Base-by-base conservation (phyloP, 2,113 vertebrate species). In the Zingel zingel region DNA sequence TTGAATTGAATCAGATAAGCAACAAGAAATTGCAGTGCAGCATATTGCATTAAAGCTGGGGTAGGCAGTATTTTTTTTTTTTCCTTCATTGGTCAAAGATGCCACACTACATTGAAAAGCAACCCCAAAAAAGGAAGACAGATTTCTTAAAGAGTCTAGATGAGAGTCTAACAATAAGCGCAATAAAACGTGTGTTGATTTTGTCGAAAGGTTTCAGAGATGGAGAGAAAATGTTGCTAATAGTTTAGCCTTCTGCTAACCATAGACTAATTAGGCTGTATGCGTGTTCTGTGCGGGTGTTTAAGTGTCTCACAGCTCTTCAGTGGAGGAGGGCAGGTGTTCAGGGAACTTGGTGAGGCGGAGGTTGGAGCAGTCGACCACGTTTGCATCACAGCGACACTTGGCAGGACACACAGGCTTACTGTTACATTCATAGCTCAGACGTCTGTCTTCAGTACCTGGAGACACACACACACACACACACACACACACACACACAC, bases 281-380 rank as follows among this genome's bases (percentile, higher is more conserved):
- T 39, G 39, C 10, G 39, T 39, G 39, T 10, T 39, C 39, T 39
- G 39, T 39, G 39, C 9, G 2, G 39, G 39, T 39, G 43, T 61
- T 10, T 10, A 0, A 39, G 48, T 48, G 25, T 68, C 91, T 97
- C 94, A 99, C 98, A 99, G 95, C 92, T 99, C 98, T 0, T 96
- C 93, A 0, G 97, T 98, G 91, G 97, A 96, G 74, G 97, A 94
- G 0, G 98, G 98, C 79, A 99, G 95, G 85, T 97, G 97, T 56
- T 99, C 97, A 0, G 98, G 98, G 93, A 99, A 96, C 94, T 98
- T 98, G 81, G 95, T 96, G 86, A 99, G 97, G 10, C 96, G 96
- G 78, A 98, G 95, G 91, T 97, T 97, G 88, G 98, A 98, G 86
- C 98, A 99, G 77, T 99, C 98, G 0, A 98, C 97, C 87, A 99